Evolutionary conservation across 2,113 vertebrate genomes (phyloP).

Genomic region (Epinephelus fuscoguttatus): DNA sequence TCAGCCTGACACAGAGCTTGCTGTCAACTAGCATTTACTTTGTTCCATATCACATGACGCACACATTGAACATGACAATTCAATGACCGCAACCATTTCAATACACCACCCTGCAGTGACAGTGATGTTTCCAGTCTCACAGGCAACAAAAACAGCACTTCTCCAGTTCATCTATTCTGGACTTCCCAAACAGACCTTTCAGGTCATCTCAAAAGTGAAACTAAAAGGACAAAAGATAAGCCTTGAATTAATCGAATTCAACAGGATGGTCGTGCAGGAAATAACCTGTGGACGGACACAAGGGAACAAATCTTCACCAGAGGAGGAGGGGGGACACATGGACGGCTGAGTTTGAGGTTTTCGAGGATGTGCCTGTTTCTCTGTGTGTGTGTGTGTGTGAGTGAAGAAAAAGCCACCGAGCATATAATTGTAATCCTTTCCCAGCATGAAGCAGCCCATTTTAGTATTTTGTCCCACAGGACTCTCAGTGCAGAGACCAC

Average conservation of each 20-base stretch:
- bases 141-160: not conserved
- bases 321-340: conserved; percentile 19
- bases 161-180: not conserved
- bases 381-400: not conserved
- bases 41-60: conserved; percentile 34
- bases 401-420: conserved; percentile 25
- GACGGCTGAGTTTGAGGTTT: conserved; percentile 27
- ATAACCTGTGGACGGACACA: not conserved
- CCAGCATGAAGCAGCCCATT: conserved; percentile 46
- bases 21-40: conserved; percentile 30
- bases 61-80: not conserved
- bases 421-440: conserved; percentile 69
- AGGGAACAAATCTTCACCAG: not conserved
- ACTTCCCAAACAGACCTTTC: not conserved
- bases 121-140: not conserved
- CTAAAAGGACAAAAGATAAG: not conserved
- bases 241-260: not conserved
- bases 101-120: not conserved
- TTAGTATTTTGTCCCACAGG: conserved; percentile 35
- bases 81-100: not conserved
- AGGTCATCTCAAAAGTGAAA: not conserved
- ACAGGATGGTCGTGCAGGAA: conserved; percentile 29
- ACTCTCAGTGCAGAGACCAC: conserved; percentile 48
- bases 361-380: not conserved
- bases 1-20: conserved; percentile 27